A percentile compares a stretch with the other conserved stretches of the same genome.
Conservation (phyloP, 1,140 invertebrate genomes). For the Berghia stephanieae region DNA sequence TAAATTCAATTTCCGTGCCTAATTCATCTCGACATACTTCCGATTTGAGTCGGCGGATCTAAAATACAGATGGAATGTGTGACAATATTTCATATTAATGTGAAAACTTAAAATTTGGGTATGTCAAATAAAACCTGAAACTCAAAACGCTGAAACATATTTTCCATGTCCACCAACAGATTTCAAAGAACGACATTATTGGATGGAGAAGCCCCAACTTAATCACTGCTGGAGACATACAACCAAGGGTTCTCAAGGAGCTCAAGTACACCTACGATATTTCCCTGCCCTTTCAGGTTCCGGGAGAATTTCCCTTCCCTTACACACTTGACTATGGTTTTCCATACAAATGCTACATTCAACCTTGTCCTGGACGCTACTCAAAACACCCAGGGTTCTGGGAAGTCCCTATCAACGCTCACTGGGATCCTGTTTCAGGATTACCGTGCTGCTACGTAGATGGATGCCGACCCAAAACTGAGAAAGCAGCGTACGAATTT, state of each 20-base stretch:
- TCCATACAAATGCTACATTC: conserved; percentile 42
- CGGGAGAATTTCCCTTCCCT: conserved; percentile 40
- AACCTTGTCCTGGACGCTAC: conserved; percentile 38
- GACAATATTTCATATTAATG: no score
- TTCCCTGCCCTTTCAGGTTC: conserved; percentile 43
- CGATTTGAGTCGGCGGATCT: no score
- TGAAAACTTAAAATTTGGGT: no score
- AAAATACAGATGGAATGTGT: no score
- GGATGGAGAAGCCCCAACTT: conserved; percentile 55
- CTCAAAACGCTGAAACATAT: no score
- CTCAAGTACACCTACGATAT: conserved; percentile 50
- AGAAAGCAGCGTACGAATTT: conserved; percentile 45
- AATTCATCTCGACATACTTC: no score
- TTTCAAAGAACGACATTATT: no score
- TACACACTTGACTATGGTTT: conserved; percentile 51
- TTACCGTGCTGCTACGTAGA: conserved; percentile 53
- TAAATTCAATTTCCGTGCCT: no score
- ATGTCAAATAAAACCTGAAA: no score
- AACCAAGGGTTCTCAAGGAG: conserved; percentile 43
- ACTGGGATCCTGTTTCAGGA: conserved; percentile 37
- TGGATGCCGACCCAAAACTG: conserved; percentile 42
- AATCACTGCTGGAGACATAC: conserved; percentile 43
- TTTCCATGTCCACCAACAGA: no score
- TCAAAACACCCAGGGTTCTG: conserved; percentile 41
- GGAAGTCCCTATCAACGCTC: conserved; percentile 46